phyloP scores from a whole-genome alignment of 2,113 vertebrate species.

The Poeciliopsis turrubarensis region DNA sequence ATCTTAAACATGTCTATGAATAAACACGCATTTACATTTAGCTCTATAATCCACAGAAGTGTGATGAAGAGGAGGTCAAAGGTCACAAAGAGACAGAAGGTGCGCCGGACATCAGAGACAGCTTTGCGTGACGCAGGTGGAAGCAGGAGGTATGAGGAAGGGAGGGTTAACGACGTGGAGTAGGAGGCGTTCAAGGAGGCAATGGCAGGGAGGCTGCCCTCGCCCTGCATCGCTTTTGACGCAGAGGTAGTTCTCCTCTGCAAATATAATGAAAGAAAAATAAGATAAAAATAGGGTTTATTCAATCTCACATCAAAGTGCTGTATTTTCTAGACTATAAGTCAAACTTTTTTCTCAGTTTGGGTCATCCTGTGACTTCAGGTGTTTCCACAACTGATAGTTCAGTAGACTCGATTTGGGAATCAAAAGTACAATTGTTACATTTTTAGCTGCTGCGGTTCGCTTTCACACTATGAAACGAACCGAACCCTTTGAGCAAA shows the following conservation, averaged over 20 bases:
- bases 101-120: conserved; percentile 96
- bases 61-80: conserved; percentile 97
- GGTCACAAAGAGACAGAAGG: conserved; percentile 98
- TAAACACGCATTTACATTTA: conserved; percentile 82
- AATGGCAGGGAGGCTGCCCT: conserved; percentile 89
- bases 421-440: no score
- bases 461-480: no score
- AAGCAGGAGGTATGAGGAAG: conserved; percentile 70
- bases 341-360: no score
- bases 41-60: conserved; percentile 96
- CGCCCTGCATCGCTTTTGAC: conserved; percentile 75
- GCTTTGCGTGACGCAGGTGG: conserved; percentile 78
- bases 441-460: no score
- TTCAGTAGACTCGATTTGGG: no score
- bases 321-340: no score
- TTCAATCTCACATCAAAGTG: neutral
- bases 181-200: conserved; percentile 89
- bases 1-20: neutral
- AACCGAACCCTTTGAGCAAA: no score
- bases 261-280: neutral
- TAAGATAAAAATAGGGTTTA: no score
- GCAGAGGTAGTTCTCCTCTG: conserved; percentile 34
- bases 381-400: no score
- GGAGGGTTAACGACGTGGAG: conserved; percentile 82
- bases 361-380: no score